Conservation (phyloP, 1,140 invertebrate species). For the Pseudomyrmex sp. region DNA sequence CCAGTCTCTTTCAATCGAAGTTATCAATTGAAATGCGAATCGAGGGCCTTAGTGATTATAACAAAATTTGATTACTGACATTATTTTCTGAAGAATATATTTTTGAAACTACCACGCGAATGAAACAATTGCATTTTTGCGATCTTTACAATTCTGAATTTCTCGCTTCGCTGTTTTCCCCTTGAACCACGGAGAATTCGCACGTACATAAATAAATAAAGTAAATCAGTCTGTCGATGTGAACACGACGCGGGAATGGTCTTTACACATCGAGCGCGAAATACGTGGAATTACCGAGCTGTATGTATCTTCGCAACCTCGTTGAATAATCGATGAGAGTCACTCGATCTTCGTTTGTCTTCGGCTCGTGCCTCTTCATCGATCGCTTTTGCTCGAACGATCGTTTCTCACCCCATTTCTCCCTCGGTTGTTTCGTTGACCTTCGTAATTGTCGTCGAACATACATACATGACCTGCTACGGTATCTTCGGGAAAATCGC, state of each 20-base stretch:
- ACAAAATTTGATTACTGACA: too few relatives aligned
- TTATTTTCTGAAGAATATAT: too few relatives aligned
- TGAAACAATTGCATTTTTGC: conserved; percentile 1
- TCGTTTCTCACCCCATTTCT: conserved; percentile 12
- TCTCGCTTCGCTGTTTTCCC: too few relatives aligned
- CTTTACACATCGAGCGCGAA: neutral
- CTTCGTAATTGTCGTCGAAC: neutral
- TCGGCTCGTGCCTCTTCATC: neutral
- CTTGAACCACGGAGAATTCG: too few relatives aligned
- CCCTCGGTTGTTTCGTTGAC: neutral
- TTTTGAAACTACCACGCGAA: too few relatives aligned
- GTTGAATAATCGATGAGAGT: conserved; percentile 37
- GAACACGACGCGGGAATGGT: neutral
- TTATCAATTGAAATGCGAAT: too few relatives aligned
- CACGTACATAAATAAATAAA: neutral
- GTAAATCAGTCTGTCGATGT: neutral
- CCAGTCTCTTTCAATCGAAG: too few relatives aligned
- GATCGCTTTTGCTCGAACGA: neutral
- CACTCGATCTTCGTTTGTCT: conserved; percentile 42
- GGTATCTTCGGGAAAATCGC: neutral
- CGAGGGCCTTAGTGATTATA: too few relatives aligned
- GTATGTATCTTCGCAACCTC: neutral
- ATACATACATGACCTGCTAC: neutral
- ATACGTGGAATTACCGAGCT: neutral
- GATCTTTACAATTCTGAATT: conserved; percentile 7